phyloP scores from a whole-genome alignment of 2,113 vertebrate genomes.

The Nesoenas mayeri region DNA sequence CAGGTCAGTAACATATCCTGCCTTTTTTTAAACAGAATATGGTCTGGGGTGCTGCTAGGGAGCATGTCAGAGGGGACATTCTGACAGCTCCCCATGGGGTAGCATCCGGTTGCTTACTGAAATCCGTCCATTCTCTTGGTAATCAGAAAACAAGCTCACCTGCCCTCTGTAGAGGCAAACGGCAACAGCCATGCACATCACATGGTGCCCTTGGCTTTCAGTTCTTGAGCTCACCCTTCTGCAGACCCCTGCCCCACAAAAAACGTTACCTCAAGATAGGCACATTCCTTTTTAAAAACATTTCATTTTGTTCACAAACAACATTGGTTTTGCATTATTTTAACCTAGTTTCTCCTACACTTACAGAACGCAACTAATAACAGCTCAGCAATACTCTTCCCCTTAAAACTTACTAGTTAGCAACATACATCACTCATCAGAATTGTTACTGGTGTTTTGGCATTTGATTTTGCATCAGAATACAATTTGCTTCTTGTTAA shows the following conservation, averaged over 20 bases:
- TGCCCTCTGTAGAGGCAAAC: neutral
- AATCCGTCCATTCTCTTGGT: neutral
- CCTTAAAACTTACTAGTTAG: neutral
- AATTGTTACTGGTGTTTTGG: neutral
- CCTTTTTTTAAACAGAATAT: neutral
- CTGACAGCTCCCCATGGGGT: neutral
- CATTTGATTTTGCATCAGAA: neutral
- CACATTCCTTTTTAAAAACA: neutral
- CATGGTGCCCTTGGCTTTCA: neutral
- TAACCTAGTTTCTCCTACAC: neutral
- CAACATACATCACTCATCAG: accelerated
- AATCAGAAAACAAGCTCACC: neutral
- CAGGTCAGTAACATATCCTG: neutral
- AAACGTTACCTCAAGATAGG: neutral
- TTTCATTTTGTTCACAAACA: neutral
- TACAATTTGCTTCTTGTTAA: constrained; percentile 11
- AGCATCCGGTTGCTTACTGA: neutral
- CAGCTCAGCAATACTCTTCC: neutral
- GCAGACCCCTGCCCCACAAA: neutral
- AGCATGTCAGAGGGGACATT: neutral
- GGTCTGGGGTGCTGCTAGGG: neutral
- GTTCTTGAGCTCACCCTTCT: neutral
- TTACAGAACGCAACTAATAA: neutral
- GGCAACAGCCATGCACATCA: neutral
- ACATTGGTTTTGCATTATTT: neutral